Conservation (phyloP, 2,888 invertebrate species). For the Acrocyrtus sp. region DNA sequence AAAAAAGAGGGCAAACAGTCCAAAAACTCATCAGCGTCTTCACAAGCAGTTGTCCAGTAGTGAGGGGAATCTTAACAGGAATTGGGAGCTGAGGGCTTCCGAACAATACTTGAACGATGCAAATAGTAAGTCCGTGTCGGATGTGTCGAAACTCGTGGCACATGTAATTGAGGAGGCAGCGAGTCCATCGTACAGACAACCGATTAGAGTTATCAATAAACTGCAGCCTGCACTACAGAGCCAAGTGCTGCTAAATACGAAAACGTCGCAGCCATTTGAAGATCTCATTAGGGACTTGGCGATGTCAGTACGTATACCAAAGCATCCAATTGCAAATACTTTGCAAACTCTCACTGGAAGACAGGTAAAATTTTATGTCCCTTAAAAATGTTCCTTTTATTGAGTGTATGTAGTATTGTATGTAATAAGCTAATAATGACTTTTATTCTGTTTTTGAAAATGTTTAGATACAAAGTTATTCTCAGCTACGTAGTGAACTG, state of each 20-base stretch:
- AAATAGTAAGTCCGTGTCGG: slow-evolving; percentile 34
- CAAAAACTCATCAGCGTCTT: slow-evolving; percentile 11
- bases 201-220: slow-evolving; percentile 93
- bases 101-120: background rate
- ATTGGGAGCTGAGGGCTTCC: background rate
- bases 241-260: slow-evolving; percentile 88
- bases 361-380: slow-evolving; percentile 78
- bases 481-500: slow-evolving; percentile 86
- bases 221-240: slow-evolving; percentile 92
- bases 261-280: slow-evolving; percentile 93
- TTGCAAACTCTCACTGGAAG: slow-evolving; percentile 93
- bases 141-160: slow-evolving; percentile 51
- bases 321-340: slow-evolving; percentile 86
- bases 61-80: slow-evolving; percentile 29
- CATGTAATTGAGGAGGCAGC: slow-evolving; percentile 44
- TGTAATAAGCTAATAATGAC: too few relatives aligned
- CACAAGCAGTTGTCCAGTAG: slow-evolving; percentile 26
- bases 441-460: slow-evolving; percentile 19
- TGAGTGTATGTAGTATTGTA: too few relatives aligned
- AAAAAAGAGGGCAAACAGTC: slow-evolving; percentile 1
- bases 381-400: too few relatives aligned
- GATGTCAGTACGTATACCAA: slow-evolving; percentile 76
- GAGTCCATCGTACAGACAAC: slow-evolving; percentile 79
- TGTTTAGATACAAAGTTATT: slow-evolving; percentile 88
- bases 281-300: slow-evolving; percentile 93